These are phyloP conservation scores for Gopherus flavomarginatus DNA, from an alignment of 2,113 vertebrate species.

Conservation along the genomic window DNA sequence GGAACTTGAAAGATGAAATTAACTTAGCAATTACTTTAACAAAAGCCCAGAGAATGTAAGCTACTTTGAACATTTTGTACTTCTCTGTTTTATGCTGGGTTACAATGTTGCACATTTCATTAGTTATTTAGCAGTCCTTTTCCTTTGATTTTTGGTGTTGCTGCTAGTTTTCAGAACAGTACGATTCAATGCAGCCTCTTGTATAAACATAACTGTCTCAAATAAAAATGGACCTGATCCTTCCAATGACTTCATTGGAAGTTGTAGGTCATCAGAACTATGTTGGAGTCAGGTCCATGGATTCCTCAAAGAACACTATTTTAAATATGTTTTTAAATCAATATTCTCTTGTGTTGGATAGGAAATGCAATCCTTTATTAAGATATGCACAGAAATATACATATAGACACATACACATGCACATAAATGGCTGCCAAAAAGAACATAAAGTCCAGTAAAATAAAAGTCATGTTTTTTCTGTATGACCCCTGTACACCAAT, in stretches of 20 bases:
- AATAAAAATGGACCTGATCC: background rate
- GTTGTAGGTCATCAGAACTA: background rate
- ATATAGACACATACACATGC: background rate
- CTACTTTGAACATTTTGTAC: background rate
- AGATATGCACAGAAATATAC: background rate
- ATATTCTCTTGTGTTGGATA: background rate
- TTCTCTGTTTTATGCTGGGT: rapidly evolving
- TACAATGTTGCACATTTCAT: rapidly evolving
- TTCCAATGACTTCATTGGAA: background rate
- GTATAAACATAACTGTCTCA: background rate
- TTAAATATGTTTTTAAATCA: background rate
- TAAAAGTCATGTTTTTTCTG: background rate
- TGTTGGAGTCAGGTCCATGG: background rate
- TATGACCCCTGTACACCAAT: background rate
- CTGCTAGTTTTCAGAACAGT: background rate
- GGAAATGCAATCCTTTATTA: background rate
- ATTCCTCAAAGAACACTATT: background rate
- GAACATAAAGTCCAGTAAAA: background rate
- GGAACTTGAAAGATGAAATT: background rate
- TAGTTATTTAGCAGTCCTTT: background rate
- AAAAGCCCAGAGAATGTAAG: background rate
- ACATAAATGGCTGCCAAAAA: rapidly evolving
- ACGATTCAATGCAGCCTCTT: background rate
- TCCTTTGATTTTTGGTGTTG: background rate
- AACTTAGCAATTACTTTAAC: background rate